Conservation (phyloP, 2,797 vertebrate species). For the Hoplostethus mediterraneus region DNA sequence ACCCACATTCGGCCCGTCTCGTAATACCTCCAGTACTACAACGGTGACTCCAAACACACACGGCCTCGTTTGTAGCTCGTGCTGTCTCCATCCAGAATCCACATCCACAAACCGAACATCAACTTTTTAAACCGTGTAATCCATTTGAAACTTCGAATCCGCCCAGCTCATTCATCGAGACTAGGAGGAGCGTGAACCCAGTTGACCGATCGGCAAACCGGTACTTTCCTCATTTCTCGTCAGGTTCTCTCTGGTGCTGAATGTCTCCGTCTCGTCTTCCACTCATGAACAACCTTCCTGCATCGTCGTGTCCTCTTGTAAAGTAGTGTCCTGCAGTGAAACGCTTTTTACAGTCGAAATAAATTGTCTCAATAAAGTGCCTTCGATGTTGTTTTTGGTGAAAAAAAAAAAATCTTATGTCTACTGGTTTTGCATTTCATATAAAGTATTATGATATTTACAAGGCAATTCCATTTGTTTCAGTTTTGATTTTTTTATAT, state of each 20-base stretch:
- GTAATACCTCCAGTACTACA: background rate
- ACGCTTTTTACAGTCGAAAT: background rate
- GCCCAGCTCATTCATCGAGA: background rate
- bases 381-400: background rate
- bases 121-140: too few relatives aligned
- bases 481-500: slow-evolving; percentile 18
- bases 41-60: background rate
- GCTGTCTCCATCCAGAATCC: too few relatives aligned
- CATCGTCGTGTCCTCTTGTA: background rate
- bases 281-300: background rate
- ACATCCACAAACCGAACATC: too few relatives aligned
- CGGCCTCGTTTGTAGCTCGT: too few relatives aligned
- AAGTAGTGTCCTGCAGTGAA: background rate
- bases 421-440: background rate
- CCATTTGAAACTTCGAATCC: background rate
- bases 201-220: too few relatives aligned
- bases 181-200: background rate
- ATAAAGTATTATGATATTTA: background rate
- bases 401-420: too few relatives aligned
- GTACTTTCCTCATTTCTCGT: too few relatives aligned
- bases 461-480: background rate
- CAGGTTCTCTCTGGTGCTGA: too few relatives aligned
- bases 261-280: background rate
- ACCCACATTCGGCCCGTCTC: background rate
- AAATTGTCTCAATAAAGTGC: background rate